Evolutionary conservation across 2,113 vertebrate genomes (phyloP).

Genomic region (Vimba vimba): DNA sequence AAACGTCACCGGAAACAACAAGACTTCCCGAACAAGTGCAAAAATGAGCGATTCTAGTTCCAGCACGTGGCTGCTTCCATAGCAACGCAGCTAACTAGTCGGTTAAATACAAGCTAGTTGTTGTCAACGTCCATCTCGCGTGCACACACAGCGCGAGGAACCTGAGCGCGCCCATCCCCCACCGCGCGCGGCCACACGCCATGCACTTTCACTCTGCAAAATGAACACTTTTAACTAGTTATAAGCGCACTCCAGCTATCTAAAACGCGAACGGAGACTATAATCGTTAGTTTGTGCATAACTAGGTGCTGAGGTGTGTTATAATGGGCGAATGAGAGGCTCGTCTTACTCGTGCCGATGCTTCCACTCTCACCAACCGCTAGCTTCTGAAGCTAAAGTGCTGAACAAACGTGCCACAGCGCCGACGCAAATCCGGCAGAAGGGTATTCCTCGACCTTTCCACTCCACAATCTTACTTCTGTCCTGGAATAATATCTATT

Average conservation of each 20-base stretch:
- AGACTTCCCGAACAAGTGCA: not conserved
- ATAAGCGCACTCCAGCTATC: not conserved
- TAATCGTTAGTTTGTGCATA: not conserved
- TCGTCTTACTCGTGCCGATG: conserved; percentile 51
- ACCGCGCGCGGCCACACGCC: conserved; percentile 22
- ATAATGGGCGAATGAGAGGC: not conserved
- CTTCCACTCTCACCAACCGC: conserved; percentile 49
- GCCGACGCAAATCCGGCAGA: conserved; percentile 39
- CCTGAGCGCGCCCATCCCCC: conserved; percentile 36
- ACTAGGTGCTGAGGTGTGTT: not conserved
- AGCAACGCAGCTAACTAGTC: conserved; percentile 21
- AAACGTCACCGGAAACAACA: conserved; percentile 7
- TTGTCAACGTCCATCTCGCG: conserved; percentile 29
- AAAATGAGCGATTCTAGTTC: not conserved
- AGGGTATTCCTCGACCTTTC: conserved; percentile 37
- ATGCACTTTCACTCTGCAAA: not conserved
- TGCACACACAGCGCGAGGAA: not conserved
- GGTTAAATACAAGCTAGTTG: conserved; percentile 20
- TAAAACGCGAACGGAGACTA: not conserved
- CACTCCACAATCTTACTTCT: conserved; percentile 28
- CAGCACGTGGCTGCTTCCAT: not conserved
- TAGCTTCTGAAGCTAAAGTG: conserved; percentile 46
- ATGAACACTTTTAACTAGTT: not conserved
- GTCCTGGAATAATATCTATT: conserved; percentile 17
- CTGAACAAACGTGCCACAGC: conserved; percentile 40